A percentile compares a stretch with the other conserved stretches of the same genome.
Evolutionary conservation across 2,797 vertebrate genomes (phyloP).

Genomic region (Toxotes lorentzi): DNA sequence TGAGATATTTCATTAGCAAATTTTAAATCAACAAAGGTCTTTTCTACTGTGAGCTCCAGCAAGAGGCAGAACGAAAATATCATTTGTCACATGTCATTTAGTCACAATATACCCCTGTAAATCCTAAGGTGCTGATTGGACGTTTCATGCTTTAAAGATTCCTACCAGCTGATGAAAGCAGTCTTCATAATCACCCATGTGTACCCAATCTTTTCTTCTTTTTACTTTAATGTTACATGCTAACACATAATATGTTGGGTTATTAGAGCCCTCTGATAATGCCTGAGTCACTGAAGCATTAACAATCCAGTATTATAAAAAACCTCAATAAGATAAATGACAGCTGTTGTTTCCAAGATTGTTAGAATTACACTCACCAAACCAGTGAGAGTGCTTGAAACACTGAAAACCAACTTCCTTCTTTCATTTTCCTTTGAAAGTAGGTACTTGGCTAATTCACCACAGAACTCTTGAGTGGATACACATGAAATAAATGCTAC

Average conservation of each 20-base stretch:
- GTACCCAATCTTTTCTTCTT: slow-evolving; percentile 6
- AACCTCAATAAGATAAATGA: background rate
- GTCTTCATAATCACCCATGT: background rate
- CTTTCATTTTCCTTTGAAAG: background rate
- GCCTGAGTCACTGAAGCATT: slow-evolving; percentile 13
- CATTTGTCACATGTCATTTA: slow-evolving; percentile 34
- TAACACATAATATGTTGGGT: background rate
- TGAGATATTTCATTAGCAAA: slow-evolving; percentile 11
- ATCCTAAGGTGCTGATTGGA: slow-evolving; percentile 29
- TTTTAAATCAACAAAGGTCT: slow-evolving; percentile 6
- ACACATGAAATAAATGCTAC: slow-evolving; percentile 14
- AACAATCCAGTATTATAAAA: slow-evolving; percentile 15
- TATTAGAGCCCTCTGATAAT: slow-evolving; percentile 1
- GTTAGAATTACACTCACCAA: slow-evolving; percentile 1
- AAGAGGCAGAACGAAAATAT: slow-evolving; percentile 35
- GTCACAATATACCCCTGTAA: background rate
- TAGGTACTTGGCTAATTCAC: slow-evolving; percentile 10
- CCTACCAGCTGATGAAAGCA: slow-evolving; percentile 18
- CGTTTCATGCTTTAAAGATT: slow-evolving; percentile 21
- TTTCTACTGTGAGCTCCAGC: slow-evolving; percentile 1
- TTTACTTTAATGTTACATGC: background rate
- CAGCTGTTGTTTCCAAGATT: slow-evolving; percentile 15
- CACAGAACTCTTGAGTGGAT: background rate
- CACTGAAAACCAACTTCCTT: background rate
- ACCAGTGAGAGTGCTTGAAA: background rate